A percentile compares a stretch with the other conserved stretches of the same genome.
Evolutionary conservation across 2,797 vertebrate species (phyloP).

Genomic region (Liasis olivaceus): DNA sequence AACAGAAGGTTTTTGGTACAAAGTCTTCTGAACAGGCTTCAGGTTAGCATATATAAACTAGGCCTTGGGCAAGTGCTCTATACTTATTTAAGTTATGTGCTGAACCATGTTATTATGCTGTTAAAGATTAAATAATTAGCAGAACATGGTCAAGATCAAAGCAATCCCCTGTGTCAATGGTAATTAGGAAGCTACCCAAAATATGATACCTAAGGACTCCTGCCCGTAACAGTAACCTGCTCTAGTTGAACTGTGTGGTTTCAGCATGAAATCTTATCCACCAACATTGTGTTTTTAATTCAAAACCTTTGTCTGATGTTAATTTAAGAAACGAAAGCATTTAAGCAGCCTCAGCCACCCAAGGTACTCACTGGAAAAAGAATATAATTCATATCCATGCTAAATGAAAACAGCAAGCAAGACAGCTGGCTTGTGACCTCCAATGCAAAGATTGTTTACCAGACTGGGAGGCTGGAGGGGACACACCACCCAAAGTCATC

Average conservation of each 20-base stretch:
- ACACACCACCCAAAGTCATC: slow-evolving; percentile 22
- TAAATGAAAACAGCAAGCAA: slow-evolving; percentile 44
- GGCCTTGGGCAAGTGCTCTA: slow-evolving; percentile 44
- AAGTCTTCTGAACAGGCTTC: not conserved
- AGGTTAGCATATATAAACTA: slow-evolving; percentile 20
- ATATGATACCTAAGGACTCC: slow-evolving; percentile 55
- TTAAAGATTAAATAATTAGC: slow-evolving; percentile 74
- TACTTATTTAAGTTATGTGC: slow-evolving; percentile 50
- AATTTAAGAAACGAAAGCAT: slow-evolving; percentile 59
- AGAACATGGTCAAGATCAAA: slow-evolving; percentile 74
- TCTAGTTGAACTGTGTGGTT: slow-evolving; percentile 37
- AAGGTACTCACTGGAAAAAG: slow-evolving; percentile 50
- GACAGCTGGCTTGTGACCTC: slow-evolving; percentile 49
- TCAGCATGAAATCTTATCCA: slow-evolving; percentile 51
- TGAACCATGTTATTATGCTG: slow-evolving; percentile 60
- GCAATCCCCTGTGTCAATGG: slow-evolving; percentile 57
- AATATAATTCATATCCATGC: slow-evolving; percentile 50
- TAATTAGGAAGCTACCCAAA: slow-evolving; percentile 65
- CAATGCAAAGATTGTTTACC: slow-evolving; percentile 33
- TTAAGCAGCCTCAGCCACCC: slow-evolving; percentile 45
- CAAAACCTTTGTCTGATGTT: slow-evolving; percentile 53
- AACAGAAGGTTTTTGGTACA: not conserved
- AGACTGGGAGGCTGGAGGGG: not conserved
- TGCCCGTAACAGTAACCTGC: slow-evolving; percentile 52
- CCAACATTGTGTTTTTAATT: slow-evolving; percentile 50